Percentiles rank a stretch among this genome's conserved stretches.
Evolutionary conservation across 2,797 vertebrate genomes (phyloP).

Genomic region (Paratrypauchen microcephalus): DNA sequence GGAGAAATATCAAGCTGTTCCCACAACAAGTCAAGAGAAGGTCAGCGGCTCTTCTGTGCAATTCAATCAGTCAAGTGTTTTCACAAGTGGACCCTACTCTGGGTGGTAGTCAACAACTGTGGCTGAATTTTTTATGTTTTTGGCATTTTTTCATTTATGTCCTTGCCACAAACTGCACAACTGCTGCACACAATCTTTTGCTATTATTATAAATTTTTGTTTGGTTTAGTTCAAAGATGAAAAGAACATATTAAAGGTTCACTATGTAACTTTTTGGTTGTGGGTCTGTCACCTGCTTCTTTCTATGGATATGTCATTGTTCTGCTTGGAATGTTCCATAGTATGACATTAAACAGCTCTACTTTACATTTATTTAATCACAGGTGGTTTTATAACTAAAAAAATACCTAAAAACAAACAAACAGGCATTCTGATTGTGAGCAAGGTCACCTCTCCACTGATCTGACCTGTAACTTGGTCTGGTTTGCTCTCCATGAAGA

Average conservation of each 20-base stretch:
- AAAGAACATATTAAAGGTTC: neutral
- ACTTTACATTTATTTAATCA: too few species aligned
- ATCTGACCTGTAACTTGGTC: too few species aligned
- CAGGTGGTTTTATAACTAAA: too few species aligned
- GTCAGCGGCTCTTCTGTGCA: conserved; percentile 25
- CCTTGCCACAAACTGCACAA: neutral
- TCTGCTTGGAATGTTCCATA: too few species aligned
- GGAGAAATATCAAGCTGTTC: conserved; percentile 28
- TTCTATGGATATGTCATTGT: too few species aligned
- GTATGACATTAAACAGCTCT: too few species aligned
- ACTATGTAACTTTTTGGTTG: too few species aligned
- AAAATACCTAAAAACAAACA: too few species aligned
- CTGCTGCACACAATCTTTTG: neutral
- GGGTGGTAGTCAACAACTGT: conserved; percentile 20
- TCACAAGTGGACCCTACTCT: conserved; percentile 26
- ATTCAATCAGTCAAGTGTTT: conserved; percentile 41
- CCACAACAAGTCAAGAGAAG: conserved; percentile 31
- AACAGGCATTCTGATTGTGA: too few species aligned
- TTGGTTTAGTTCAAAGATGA: neutral
- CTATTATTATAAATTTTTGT: neutral
- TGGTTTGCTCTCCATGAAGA: too few species aligned
- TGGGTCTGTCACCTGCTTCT: too few species aligned
- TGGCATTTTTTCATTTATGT: neutral
- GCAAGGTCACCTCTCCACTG: too few species aligned
- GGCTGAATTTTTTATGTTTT: conserved; percentile 23